Evolutionary conservation across 2,113 vertebrate genomes (phyloP).

Genomic region (Cynoglossus semilaevis): DNA sequence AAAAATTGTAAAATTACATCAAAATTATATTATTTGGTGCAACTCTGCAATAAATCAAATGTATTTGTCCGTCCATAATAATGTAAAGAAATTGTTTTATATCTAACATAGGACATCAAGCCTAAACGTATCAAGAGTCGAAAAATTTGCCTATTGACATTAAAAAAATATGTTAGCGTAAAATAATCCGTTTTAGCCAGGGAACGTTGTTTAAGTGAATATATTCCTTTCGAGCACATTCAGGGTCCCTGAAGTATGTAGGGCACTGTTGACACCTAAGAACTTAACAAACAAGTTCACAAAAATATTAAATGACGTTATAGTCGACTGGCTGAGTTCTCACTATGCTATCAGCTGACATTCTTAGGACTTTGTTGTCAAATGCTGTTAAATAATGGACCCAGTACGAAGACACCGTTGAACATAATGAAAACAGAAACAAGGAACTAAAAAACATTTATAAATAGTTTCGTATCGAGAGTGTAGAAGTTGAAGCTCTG

Average conservation of each 20-base stretch:
- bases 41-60: too few species aligned
- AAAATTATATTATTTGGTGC: too few species aligned
- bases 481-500: conserved; percentile 31
- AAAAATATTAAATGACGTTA: conserved; percentile 32
- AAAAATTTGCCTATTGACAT: too few species aligned
- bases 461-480: background rate
- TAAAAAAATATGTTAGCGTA: too few species aligned
- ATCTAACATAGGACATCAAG: too few species aligned
- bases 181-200: too few species aligned
- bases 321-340: conserved; percentile 1
- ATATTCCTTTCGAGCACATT: too few species aligned
- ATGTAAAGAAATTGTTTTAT: too few species aligned
- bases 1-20: too few species aligned
- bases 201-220: too few species aligned
- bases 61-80: too few species aligned
- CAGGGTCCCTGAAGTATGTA: background rate
- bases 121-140: too few species aligned
- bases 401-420: background rate
- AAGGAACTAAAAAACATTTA: background rate
- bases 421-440: background rate
- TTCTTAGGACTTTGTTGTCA: background rate
- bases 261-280: background rate
- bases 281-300: background rate
- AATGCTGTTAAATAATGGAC: background rate
- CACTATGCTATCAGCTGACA: conserved; percentile 1